Base-by-base conservation (phyloP, 2,888 invertebrate species). In the Xylota sylvarum region DNA sequence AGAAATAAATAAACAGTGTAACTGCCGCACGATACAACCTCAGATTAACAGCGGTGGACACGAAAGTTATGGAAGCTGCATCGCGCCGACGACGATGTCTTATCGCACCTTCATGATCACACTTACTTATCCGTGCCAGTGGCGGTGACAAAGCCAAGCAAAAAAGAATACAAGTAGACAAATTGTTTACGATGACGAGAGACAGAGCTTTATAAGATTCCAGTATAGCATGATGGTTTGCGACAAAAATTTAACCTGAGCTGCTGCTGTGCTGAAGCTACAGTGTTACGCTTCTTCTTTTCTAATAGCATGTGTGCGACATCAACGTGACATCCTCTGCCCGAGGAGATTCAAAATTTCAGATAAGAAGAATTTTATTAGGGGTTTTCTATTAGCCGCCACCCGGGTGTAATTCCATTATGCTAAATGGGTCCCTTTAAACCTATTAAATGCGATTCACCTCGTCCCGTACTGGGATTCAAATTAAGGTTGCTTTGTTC, bases 371-470 rank as follows among this genome's bases (percentile, higher is more conserved):
- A 58, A 72, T 86, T 85, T 85, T 85, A 86, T 86, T 78, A 78
- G 77, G 86, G 86, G 86, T 86, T 86, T 86, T 86, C 86, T 86
- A 86, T 86, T 86, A 86, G 86, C 86, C 82, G 82, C 48, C 82
- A 82, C 86, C 82, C 72, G 86, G 77, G 86, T 73, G 50, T 82
- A 78, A 86, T 86, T 82, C 82, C 86, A 86, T 86, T 86, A 86
- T 86, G 86, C 86, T 86, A 86, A 86, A 82, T 82, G 82, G 86
- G 86, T 86, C 86, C 86, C 86, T 82, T 86, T 86, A 86, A 86
- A 86, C 86, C 81, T 86, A 86, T 82, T 86, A 86, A 86, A 81
- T 86, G 78, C 73, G 72, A 82, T 82, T 86, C 86, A 86, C 86
- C 73, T 78, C 77, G 60, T 69, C 67, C 77, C 67, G 30, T 19